Base-by-base conservation (phyloP, 1,140 invertebrate species). In the Monochamus saltuarius region DNA sequence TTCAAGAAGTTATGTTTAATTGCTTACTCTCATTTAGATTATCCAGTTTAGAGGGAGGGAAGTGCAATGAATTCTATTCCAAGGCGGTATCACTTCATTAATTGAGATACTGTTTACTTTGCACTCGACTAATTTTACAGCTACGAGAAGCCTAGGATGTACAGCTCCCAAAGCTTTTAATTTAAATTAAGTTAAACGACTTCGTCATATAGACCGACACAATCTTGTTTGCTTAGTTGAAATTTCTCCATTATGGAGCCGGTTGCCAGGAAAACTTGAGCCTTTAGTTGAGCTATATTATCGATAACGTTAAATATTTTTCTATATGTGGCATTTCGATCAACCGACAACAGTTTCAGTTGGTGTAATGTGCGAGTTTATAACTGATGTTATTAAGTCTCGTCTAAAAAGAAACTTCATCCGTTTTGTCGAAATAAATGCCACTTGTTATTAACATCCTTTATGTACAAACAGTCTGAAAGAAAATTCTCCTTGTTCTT, bases 91-190 rank as follows among this genome's bases (percentile, higher is more conserved):
- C 45, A 47, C 45, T 47, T 47, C 45, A 47, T 47, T 47, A 47
- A 47, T 47, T 47, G 45, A 29, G 45, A 47, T 47, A 19, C 17
- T 47, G 45, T 47, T 47, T 47, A 47, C 45, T 47, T 47, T 47
- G 45, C 45, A 47, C 45, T 47, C 45, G 45, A 11, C 45, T 29
- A 47, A 47, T 29, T 47, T 47, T 47, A 47, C 45, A 47, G 45
- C 10, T 47, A 47, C 45, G 45, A 11, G 13, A 29, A 47, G 16
- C 16, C 45, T 19, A 47, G 17, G 45, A 47, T 47, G 45, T 47
- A 47, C 45, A 47, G 45, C 45, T 47, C 17, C 17, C 45, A 22
- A 19, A 29, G 22, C 22, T 29, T 47, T 47, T 47, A 47, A 47
- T 47, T 47, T 47, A 47, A 47, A 47, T 47, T 47, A 29, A 47